Base-by-base conservation (phyloP, 2,888 invertebrate genomes). In the Halictus quadricinctus region DNA sequence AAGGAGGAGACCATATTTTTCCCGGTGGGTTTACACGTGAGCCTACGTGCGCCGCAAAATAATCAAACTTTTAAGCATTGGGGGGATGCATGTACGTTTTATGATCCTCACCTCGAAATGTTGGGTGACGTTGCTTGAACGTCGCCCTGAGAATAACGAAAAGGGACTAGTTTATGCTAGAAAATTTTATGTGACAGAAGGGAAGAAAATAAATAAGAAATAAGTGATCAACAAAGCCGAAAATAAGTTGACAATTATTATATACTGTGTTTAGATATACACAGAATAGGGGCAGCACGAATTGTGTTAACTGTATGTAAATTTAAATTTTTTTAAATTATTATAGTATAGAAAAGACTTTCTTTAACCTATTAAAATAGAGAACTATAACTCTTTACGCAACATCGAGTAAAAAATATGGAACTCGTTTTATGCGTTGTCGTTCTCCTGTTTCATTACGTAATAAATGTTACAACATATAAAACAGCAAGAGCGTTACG, bases 41-140 rank as follows among this genome's bases (percentile, higher is more conserved):
- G 29, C 25, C 46, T 60, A 69, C 41, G 13, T 77, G 54, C 46
- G 25, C 48, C 66, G 85, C 70, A 72, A 70, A 43, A 60, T 48
- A 36, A 60, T 86, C 73, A 86, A 86, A 86, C 77, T 80, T 87
- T 87, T 69, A 86, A 76, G 60, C 41, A 21, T 46, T 18, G n/a
- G 70, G 36, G 69, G 29, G 25, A 46, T 18, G n/a, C 58, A 58
- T 12, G 60, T 48, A 75, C 25, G 41, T 58, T 58, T 41, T 60
- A 43, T 36, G 18, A 60, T 41, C 58, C 54, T 43, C 5, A n/a
- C 43, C 36, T 43, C 41, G 25, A 6, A 13, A 70, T 70, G 10
- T 21, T 21, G 21, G 69, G 18, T 41, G 69, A 12, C 41, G 41
- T 36, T 21, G 21, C 41, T 21, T 41, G 69, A 69, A 69, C 41